phyloP scores from a whole-genome alignment of 53 echinoderm and acorn worm genomes.

The Holothuria scabra region DNA sequence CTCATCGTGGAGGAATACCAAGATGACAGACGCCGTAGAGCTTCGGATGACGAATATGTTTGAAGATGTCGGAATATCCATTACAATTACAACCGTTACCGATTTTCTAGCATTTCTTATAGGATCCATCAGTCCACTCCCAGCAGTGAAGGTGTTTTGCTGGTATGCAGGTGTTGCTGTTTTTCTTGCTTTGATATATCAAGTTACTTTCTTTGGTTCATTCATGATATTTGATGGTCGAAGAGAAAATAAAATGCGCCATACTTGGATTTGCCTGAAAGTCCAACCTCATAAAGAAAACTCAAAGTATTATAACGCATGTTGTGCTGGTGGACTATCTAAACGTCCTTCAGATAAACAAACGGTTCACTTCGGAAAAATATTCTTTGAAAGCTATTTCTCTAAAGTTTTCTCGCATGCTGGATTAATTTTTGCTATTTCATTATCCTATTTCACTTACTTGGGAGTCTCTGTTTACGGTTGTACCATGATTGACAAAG shows the following conservation, averaged over 20 bases:
- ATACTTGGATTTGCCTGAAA: not conserved
- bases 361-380: slow-evolving; percentile 25
- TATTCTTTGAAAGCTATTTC: slow-evolving; percentile 57
- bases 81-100: no score
- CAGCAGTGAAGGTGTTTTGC: slow-evolving; percentile 51
- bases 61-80: no score
- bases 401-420: slow-evolving; percentile 42
- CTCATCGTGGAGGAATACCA: slow-evolving; percentile 71
- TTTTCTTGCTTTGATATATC: no score
- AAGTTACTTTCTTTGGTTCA: no score
- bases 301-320: not conserved
- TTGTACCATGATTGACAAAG: slow-evolving; percentile 44
- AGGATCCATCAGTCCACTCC: slow-evolving; percentile 60
- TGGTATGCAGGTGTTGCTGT: no score
- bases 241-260: slow-evolving; percentile 16
- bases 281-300: slow-evolving; percentile 1
- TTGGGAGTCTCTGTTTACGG: slow-evolving; percentile 59
- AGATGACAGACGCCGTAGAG: slow-evolving; percentile 41
- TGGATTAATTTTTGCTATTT: slow-evolving; percentile 15
- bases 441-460: slow-evolving; percentile 46
- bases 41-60: no score
- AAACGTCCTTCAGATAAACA: not conserved
- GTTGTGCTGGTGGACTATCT: slow-evolving; percentile 28
- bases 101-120: no score
- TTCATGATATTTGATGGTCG: slow-evolving; percentile 70